These are phyloP conservation scores for Drosophila guanche DNA, from an alignment of 1,140 invertebrate species.

Conservation along the genomic window DNA sequence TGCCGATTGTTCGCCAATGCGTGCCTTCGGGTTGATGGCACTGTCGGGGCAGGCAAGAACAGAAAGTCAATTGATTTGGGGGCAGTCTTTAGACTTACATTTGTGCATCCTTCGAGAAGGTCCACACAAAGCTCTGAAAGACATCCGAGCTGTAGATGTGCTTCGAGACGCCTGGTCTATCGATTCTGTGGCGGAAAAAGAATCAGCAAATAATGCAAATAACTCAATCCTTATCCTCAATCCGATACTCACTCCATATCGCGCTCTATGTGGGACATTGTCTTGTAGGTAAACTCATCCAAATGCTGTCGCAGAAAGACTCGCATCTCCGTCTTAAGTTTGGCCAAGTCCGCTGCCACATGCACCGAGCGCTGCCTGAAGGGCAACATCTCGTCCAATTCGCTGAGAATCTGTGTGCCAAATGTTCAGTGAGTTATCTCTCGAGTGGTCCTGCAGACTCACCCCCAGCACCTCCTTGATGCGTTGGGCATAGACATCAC, in stretches of 20 bases:
- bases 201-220: background rate
- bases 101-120: constrained; percentile 80
- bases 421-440: background rate
- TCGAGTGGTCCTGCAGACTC: constrained; percentile 13
- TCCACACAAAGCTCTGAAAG: constrained; percentile 81
- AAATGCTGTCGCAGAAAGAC: constrained; percentile 71
- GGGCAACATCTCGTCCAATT: constrained; percentile 67
- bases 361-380: constrained; percentile 52
- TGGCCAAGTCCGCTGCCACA: constrained; percentile 57
- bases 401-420: constrained; percentile 64
- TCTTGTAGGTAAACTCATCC: constrained; percentile 82
- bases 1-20: constrained; percentile 70
- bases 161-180: constrained; percentile 74
- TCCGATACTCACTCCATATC: constrained; percentile 79
- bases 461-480: constrained; percentile 84
- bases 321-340: constrained; percentile 76
- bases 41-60: constrained; percentile 8
- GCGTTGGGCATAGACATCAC: constrained; percentile 78
- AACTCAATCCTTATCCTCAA: no score
- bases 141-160: constrained; percentile 76
- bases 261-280: constrained; percentile 80
- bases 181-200: constrained; percentile 51
- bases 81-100: constrained; percentile 45
- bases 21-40: constrained; percentile 68
- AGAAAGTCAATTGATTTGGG: background rate